Evolutionary conservation across 2,113 vertebrate genomes (phyloP).

Genomic region (Clinocottus analis): DNA sequence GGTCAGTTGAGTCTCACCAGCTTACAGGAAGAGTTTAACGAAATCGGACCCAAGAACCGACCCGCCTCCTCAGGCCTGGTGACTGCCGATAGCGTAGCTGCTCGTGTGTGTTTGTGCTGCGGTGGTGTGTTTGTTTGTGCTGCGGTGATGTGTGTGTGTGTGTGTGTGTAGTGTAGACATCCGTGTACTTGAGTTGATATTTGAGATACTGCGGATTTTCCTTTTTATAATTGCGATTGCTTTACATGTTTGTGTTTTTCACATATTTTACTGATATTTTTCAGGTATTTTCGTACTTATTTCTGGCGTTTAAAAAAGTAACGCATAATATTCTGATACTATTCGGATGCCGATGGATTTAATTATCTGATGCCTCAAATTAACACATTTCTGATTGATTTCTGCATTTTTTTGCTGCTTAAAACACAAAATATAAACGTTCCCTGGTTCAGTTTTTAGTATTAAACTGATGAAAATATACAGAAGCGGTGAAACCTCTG

Average conservation of each 20-base stretch:
- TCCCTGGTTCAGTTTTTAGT: too few relatives aligned
- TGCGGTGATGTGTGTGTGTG: slow-evolving; percentile 1
- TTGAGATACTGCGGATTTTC: too few relatives aligned
- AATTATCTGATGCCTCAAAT: neutral
- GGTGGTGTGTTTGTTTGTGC: slow-evolving; percentile 8
- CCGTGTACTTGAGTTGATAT: too few relatives aligned
- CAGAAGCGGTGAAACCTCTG: neutral
- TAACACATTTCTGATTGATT: neutral
- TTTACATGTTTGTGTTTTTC: too few relatives aligned
- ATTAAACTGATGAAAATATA: neutral
- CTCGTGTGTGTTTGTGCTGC: neutral
- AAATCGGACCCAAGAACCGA: neutral
- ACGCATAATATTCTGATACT: neutral
- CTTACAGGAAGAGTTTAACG: slow-evolving; percentile 65
- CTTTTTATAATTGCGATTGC: too few relatives aligned
- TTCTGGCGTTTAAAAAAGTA: too few relatives aligned
- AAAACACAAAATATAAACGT: too few relatives aligned
- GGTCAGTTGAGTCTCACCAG: slow-evolving; percentile 58
- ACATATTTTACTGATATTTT: neutral
- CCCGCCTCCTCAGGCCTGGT: slow-evolving; percentile 34
- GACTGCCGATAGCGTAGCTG: slow-evolving; percentile 43
- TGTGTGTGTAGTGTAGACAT: slow-evolving; percentile 13
- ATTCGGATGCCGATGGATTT: neutral
- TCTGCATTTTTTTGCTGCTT: too few relatives aligned
- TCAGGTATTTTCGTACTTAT: neutral